phyloP scores from a whole-genome alignment of 2,888 invertebrate species.

The Allophyes oxyacanthae region DNA sequence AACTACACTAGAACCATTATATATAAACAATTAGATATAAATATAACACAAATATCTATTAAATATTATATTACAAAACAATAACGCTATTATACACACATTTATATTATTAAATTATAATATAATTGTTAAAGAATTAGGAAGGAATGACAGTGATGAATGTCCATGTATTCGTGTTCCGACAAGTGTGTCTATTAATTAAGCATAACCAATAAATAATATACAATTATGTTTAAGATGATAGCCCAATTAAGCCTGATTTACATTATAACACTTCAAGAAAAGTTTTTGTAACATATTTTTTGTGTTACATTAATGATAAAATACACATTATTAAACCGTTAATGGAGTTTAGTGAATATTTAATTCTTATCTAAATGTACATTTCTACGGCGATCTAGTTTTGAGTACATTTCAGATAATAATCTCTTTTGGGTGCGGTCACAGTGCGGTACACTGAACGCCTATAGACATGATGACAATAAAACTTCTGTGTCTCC shows the following conservation, averaged over 20 bases:
- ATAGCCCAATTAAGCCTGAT: conserved; percentile 54
- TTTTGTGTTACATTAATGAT: conserved; percentile 4
- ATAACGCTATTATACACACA: conserved; percentile 35
- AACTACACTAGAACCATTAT: conserved; percentile 28
- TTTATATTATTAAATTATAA: conserved; percentile 46
- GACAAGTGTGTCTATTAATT: conserved; percentile 52
- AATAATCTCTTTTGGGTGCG: too few relatives aligned
- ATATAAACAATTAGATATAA: conserved; percentile 22
- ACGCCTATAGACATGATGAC: too few relatives aligned
- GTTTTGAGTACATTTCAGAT: too few relatives aligned
- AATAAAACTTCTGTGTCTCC: too few relatives aligned
- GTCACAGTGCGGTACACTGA: too few relatives aligned
- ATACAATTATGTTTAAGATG: conserved; percentile 49
- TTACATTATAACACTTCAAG: conserved; percentile 44
- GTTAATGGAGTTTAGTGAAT: conserved; percentile 10
- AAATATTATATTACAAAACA: conserved; percentile 32
- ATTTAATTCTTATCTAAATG: conserved; percentile 13
- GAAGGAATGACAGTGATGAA: conserved; percentile 53
- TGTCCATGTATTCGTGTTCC: conserved; percentile 44
- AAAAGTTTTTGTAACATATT: conserved; percentile 32
- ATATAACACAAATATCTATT: conserved; percentile 30
- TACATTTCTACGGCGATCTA: conserved; percentile 24
- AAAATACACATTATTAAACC: conserved; percentile 7
- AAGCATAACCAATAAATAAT: conserved; percentile 52
- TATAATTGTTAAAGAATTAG: conserved; percentile 55